Evolutionary conservation across 2,888 invertebrate genomes (phyloP).

Genomic region (Bimastos eiseni): DNA sequence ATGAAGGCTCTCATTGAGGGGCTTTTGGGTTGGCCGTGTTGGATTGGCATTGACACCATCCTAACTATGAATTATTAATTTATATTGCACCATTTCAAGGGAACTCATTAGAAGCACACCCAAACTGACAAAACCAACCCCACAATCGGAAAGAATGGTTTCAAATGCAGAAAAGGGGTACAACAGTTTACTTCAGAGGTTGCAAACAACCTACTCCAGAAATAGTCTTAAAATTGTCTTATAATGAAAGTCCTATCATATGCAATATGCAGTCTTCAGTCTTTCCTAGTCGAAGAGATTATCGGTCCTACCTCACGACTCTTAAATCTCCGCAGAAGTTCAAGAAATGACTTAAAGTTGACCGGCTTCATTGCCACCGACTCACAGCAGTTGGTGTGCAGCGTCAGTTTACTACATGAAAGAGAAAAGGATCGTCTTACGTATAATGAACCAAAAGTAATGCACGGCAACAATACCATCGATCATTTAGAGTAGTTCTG

Average conservation of each 20-base stretch:
- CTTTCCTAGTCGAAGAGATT: not conserved
- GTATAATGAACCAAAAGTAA: too few species aligned
- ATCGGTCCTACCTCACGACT: conserved; percentile 66
- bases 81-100: too few species aligned
- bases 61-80: too few species aligned
- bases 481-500: not conserved
- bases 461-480: not conserved
- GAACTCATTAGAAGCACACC: too few species aligned
- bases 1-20: too few species aligned
- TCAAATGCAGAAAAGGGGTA: too few species aligned
- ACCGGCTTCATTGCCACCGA: conserved; percentile 67
- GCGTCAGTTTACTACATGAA: conserved; percentile 76
- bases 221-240: not conserved
- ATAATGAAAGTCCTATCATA: not conserved
- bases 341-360: conserved; percentile 68
- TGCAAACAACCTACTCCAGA: too few species aligned
- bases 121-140: too few species aligned
- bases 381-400: conserved; percentile 75
- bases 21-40: too few species aligned
- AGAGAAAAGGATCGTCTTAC: conserved; percentile 47
- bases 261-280: not conserved
- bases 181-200: too few species aligned
- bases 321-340: conserved; percentile 72
- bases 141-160: too few species aligned
- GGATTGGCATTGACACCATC: too few species aligned